These are phyloP conservation scores for Meteorus sp. DNA, from an alignment of 1,140 invertebrate species.

Conservation along the genomic window DNA sequence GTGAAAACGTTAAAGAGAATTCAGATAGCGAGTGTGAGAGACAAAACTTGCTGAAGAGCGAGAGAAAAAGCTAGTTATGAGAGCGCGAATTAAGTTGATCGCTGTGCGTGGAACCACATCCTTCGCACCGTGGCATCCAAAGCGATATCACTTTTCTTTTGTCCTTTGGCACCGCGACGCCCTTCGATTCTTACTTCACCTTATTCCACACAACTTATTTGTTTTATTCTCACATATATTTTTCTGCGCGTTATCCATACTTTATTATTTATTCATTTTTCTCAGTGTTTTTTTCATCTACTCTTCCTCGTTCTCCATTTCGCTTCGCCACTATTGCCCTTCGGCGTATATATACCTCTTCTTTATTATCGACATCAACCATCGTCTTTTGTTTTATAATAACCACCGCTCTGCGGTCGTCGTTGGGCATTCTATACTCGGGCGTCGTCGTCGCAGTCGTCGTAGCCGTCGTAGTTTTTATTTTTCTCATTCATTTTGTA, in stretches of 20 bases:
- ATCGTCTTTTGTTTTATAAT: conserved; percentile 59
- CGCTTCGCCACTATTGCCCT: conserved; percentile 21
- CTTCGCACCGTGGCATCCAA: conserved; percentile 48
- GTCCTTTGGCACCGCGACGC: conserved; percentile 31
- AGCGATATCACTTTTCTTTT: conserved; percentile 51
- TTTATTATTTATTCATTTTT: neutral
- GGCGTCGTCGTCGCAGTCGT: no score
- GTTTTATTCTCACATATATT: conserved; percentile 5
- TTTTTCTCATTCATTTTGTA: neutral
- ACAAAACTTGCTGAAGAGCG: conserved; percentile 1
- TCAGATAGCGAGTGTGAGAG: no score
- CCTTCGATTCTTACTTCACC: neutral
- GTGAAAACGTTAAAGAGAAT: no score
- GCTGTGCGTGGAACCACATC: conserved; percentile 58
- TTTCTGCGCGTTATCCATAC: no score
- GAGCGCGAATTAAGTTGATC: conserved; percentile 58
- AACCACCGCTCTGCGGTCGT: conserved; percentile 51
- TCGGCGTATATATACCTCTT: conserved; percentile 42
- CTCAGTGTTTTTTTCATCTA: neutral
- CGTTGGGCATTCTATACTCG: conserved; percentile 21
- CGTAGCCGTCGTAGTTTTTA: neutral
- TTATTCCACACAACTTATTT: neutral
- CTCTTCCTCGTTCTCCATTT: conserved; percentile 31
- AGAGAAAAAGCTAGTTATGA: conserved; percentile 27
- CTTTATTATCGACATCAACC: conserved; percentile 56